These are phyloP conservation scores for Alethe castanea DNA, from an alignment of 2,113 vertebrate species.

Conservation along the genomic window DNA sequence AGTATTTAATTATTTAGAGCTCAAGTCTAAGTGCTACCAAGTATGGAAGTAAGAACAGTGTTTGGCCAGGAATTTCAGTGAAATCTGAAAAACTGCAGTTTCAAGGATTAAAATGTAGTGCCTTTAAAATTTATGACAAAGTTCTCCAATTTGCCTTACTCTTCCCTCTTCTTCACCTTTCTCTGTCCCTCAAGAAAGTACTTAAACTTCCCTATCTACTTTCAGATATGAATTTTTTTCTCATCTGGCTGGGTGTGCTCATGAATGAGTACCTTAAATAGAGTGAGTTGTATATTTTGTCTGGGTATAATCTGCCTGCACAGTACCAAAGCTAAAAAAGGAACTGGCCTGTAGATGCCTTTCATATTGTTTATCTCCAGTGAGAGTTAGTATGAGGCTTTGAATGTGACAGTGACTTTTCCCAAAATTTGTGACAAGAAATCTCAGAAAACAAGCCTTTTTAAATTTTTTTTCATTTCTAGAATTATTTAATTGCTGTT, in stretches of 20 bases:
- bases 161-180: background rate
- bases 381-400: background rate
- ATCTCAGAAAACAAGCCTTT: background rate
- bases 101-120: background rate
- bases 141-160: background rate
- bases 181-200: background rate
- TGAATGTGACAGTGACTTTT: background rate
- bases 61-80: background rate
- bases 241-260: background rate
- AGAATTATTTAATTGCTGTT: background rate
- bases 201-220: background rate
- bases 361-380: background rate
- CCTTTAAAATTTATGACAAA: background rate
- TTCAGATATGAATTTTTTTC: background rate
- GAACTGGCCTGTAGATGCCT: background rate
- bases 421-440: background rate
- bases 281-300: background rate
- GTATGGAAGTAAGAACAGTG: background rate
- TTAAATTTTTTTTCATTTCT: background rate
- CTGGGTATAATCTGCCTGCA: background rate
- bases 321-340: background rate
- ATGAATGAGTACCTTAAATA: background rate
- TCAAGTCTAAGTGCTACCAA: background rate
- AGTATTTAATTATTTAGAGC: background rate
- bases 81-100: background rate